A percentile compares a stretch with the other conserved stretches of the same genome.
Evolutionary conservation across 2,113 vertebrate species (phyloP).

Genomic region (Progne subis): DNA sequence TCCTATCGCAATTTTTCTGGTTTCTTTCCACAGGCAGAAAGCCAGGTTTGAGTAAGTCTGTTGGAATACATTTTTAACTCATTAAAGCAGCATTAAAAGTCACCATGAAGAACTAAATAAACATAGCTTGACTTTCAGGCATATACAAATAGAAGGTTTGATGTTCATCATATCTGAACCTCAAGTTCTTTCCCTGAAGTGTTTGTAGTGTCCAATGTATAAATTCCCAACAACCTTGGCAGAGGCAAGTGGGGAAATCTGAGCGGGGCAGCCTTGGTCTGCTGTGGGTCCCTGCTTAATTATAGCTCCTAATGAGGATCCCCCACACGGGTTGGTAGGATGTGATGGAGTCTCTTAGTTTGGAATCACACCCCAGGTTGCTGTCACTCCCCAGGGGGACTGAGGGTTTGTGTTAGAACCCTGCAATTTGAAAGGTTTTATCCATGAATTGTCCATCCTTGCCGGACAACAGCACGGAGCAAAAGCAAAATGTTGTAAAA

Average conservation of each 20-base stretch:
- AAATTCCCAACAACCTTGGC: not conserved
- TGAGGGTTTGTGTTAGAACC: not conserved
- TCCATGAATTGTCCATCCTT: not conserved
- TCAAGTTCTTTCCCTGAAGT: not conserved
- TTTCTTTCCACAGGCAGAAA: not conserved
- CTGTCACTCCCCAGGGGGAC: not conserved
- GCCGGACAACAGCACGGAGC: not conserved
- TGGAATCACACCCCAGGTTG: not conserved
- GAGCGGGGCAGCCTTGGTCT: not conserved
- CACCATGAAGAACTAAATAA: not conserved
- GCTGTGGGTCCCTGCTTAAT: not conserved
- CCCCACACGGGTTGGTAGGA: too few relatives aligned
- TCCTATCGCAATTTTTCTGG: not conserved
- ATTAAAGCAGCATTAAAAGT: not conserved
- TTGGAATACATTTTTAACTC: not conserved
- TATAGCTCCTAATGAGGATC: not conserved
- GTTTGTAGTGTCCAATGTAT: accelerated
- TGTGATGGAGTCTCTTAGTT: not conserved
- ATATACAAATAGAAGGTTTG: not conserved
- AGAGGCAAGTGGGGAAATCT: not conserved
- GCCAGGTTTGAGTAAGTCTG: not conserved
- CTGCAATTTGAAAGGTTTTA: not conserved
- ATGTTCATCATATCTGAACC: not conserved
- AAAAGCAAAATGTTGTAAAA: not conserved
- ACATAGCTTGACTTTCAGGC: not conserved